phyloP scores from a whole-genome alignment of 2,113 vertebrate species.

The Forbesichthys papilliferus region DNA sequence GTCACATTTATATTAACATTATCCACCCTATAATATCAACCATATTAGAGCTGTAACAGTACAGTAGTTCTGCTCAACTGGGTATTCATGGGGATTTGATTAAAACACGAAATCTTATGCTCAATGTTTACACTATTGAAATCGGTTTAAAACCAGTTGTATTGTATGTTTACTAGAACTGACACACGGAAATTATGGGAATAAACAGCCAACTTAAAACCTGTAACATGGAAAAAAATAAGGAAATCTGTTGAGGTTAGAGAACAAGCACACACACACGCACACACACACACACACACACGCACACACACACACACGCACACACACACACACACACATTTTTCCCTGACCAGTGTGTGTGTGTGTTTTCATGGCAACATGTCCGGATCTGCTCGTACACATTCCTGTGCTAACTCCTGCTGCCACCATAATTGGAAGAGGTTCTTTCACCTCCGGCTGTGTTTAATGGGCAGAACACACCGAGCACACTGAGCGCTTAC shows the following conservation, averaged over 20 bases:
- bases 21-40: too few relatives aligned
- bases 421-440: slow-evolving; percentile 7
- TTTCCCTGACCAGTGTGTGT: neutral
- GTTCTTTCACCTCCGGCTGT: neutral
- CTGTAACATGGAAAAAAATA: neutral
- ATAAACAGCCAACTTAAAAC: neutral
- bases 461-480: slow-evolving; percentile 11
- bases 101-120: too few relatives aligned
- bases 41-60: too few relatives aligned
- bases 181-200: neutral
- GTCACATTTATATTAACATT: too few relatives aligned
- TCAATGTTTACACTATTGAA: too few relatives aligned
- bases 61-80: too few relatives aligned
- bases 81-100: too few relatives aligned
- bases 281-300: slow-evolving; percentile 6
- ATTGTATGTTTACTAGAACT: too few relatives aligned
- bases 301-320: neutral
- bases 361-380: slow-evolving; percentile 19
- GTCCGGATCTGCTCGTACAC: slow-evolving; percentile 39
- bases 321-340: neutral
- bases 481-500: neutral
- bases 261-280: neutral
- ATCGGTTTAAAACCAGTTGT: too few relatives aligned
- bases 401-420: slow-evolving; percentile 32
- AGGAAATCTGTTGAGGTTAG: too few relatives aligned